These are phyloP conservation scores for Zoroaster sp. DNA, from an alignment of 53 echinoderm and acorn worm species.

Conservation along the genomic window DNA sequence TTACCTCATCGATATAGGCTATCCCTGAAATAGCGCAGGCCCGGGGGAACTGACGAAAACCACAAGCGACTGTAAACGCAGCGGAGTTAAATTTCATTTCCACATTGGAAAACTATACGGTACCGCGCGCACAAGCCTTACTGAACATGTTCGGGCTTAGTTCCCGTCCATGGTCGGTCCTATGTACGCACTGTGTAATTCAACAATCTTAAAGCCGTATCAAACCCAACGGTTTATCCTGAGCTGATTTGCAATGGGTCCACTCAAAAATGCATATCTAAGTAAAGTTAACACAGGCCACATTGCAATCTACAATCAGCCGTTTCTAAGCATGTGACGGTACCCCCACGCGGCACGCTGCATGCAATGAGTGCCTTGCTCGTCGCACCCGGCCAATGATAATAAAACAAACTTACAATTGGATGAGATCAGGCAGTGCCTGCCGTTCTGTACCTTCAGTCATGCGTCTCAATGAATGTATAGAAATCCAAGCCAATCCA, in stretches of 20 bases:
- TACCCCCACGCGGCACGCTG: neutral
- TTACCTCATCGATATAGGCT: neutral
- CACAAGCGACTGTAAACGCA: constrained; percentile 16
- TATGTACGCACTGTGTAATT: too few relatives aligned
- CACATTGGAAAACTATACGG: constrained; percentile 16
- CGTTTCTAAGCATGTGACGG: neutral
- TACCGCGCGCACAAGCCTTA: too few relatives aligned
- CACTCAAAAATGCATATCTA: neutral
- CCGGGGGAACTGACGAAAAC: neutral
- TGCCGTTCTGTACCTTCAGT: constrained; percentile 14
- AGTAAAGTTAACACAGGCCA: neutral
- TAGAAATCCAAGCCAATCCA: constrained; percentile 31
- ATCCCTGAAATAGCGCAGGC: constrained; percentile 46
- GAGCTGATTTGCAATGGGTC: neutral
- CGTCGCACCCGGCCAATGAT: neutral
- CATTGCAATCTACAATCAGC: neutral
- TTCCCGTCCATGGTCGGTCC: too few relatives aligned
- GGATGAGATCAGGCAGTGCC: constrained; percentile 46
- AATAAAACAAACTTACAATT: constrained; percentile 32
- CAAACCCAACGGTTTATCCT: neutral
- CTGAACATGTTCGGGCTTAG: too few relatives aligned
- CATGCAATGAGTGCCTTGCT: neutral
- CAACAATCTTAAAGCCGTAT: too few relatives aligned
- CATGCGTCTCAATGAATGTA: constrained; percentile 7
- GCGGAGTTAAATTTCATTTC: constrained; percentile 40